Conservation (phyloP, 2,888 invertebrate genomes). For the Agonopterix alstromeriana region DNA sequence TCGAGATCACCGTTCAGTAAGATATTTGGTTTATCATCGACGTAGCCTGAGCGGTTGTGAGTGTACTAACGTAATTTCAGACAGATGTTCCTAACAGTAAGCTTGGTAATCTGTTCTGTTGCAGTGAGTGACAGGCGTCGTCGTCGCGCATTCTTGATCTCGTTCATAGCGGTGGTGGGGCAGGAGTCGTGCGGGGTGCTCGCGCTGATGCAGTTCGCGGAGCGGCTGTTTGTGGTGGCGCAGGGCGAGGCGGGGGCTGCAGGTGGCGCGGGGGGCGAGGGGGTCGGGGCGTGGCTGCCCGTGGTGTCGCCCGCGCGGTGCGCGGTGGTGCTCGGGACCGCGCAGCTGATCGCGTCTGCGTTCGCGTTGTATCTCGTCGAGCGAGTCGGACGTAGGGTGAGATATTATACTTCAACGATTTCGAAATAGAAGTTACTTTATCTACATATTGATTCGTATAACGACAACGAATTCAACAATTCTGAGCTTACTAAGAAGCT, state of each 20-base stretch:
- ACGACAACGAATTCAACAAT: too few species aligned
- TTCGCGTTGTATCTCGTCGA: constrained; percentile 45
- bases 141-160: constrained; percentile 40
- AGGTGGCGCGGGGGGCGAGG: not conserved
- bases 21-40: too few species aligned
- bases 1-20: too few species aligned
- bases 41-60: too few species aligned
- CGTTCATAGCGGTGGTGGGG: constrained; percentile 40
- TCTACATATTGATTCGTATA: too few species aligned
- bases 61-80: not conserved
- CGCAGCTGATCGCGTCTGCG: constrained; percentile 38
- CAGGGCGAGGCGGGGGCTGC: constrained; percentile 11
- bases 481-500: too few species aligned
- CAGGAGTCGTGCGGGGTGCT: constrained; percentile 55
- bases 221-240: constrained; percentile 47
- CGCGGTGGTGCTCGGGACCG: constrained; percentile 40
- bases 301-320: constrained; percentile 30
- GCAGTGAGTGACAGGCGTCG: constrained; percentile 37
- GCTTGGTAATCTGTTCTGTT: not conserved
- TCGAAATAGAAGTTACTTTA: too few species aligned
- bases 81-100: not conserved
- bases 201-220: constrained; percentile 55
- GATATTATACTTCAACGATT: constrained; percentile 1
- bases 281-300: not conserved
- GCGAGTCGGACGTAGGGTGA: constrained; percentile 44